Evolutionary conservation across 2,888 invertebrate genomes (phyloP).

Genomic region (Hydrotaea diabolus): DNA sequence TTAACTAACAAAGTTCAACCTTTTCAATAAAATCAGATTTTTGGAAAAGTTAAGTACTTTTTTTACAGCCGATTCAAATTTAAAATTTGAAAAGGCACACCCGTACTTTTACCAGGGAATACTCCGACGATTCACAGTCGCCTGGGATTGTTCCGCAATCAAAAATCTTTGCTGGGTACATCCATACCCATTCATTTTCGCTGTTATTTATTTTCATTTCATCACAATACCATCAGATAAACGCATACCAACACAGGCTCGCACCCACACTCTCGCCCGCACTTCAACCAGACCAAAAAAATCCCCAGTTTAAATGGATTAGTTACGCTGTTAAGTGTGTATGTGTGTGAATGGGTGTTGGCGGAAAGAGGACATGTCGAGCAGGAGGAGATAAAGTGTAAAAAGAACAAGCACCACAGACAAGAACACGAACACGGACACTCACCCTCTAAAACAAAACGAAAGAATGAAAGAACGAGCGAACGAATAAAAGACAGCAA

Average conservation of each 20-base stretch:
- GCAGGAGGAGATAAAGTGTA: not conserved
- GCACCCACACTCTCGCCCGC: not conserved
- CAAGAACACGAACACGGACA: not conserved
- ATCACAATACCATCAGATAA: conserved; percentile 51
- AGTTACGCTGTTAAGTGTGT: conserved; percentile 55
- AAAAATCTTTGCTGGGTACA: too few species aligned
- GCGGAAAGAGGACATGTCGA: not conserved
- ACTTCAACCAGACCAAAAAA: conserved; percentile 36
- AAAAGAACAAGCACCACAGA: conserved; percentile 21
- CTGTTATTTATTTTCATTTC: conserved; percentile 49
- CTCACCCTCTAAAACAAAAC: not conserved
- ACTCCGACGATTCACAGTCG: too few species aligned
- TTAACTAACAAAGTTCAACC: too few species aligned
- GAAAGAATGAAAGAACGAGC: too few species aligned
- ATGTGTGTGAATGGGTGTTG: not conserved
- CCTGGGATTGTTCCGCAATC: too few species aligned
- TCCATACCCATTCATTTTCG: conserved; percentile 40
- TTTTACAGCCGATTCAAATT: too few species aligned
- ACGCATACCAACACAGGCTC: not conserved
- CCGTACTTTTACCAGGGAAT: too few species aligned
- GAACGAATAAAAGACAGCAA: too few species aligned
- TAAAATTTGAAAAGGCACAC: too few species aligned
- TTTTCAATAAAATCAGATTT: too few species aligned
- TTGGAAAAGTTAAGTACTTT: too few species aligned
- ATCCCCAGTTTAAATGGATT: conserved; percentile 55